Conservation (phyloP, 2,888 invertebrate genomes). For the Scaptomyza flava region DNA sequence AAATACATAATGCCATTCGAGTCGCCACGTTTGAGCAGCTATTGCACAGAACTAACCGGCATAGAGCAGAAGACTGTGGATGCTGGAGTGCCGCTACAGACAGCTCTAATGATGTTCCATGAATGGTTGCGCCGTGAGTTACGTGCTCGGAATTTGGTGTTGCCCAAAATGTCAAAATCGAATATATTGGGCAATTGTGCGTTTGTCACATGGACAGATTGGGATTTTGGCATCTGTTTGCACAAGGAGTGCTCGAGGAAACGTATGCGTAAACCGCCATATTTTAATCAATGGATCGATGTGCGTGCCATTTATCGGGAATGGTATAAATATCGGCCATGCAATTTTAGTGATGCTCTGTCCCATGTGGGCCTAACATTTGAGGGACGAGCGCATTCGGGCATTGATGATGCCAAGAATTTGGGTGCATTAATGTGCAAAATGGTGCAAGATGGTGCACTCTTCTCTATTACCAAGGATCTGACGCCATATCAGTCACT, state of each 20-base stretch:
- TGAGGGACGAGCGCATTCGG: slow-evolving; percentile 87
- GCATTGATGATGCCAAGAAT: slow-evolving; percentile 87
- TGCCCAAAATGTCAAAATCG: slow-evolving; percentile 84
- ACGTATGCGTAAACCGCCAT: slow-evolving; percentile 85
- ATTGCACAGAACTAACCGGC: slow-evolving; percentile 87
- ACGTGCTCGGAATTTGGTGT: slow-evolving; percentile 75
- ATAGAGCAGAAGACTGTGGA: slow-evolving; percentile 86
- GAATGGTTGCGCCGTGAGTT: slow-evolving; percentile 86
- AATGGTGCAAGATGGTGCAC: slow-evolving; percentile 86
- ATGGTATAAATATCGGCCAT: slow-evolving; percentile 86
- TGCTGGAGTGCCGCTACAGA: slow-evolving; percentile 85
- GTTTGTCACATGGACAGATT: slow-evolving; percentile 87
- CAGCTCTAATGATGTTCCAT: slow-evolving; percentile 85
- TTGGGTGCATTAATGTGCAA: slow-evolving; percentile 86
- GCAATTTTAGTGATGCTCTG: slow-evolving; percentile 85
- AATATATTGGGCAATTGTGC: slow-evolving; percentile 85
- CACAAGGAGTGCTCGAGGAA: slow-evolving; percentile 87
- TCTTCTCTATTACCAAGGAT: slow-evolving; percentile 85
- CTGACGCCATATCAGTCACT: slow-evolving; percentile 82
- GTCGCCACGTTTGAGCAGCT: slow-evolving; percentile 86
- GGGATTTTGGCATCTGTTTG: slow-evolving; percentile 87
- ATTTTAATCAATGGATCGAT: slow-evolving; percentile 87
- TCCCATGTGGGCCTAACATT: slow-evolving; percentile 86
- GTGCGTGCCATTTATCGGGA: slow-evolving; percentile 85
- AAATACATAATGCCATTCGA: slow-evolving; percentile 87